These are phyloP conservation scores for Gnathonemus longibarbis DNA, from an alignment of 2,113 vertebrate genomes.

Conservation along the genomic window DNA sequence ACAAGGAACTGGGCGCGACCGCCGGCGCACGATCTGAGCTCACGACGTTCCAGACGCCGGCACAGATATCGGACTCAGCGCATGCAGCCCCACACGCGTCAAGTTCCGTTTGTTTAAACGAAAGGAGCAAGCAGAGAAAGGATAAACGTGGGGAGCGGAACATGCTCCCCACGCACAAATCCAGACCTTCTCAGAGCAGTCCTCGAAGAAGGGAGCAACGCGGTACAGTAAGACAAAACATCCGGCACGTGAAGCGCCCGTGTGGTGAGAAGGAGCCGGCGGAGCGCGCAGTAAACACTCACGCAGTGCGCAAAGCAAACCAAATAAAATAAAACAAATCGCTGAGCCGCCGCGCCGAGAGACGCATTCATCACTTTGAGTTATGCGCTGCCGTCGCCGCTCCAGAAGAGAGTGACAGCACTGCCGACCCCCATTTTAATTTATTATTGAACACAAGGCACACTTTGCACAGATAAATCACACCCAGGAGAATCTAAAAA, in stretches of 20 bases:
- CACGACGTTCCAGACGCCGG: neutral
- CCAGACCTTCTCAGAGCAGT: neutral
- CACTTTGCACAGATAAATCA: constrained; percentile 11
- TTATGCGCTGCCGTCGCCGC: neutral
- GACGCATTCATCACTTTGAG: constrained; percentile 6
- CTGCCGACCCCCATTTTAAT: neutral
- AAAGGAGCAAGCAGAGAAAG: neutral
- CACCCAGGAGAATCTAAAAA: constrained; percentile 17
- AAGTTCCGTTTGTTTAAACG: neutral
- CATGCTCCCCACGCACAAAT: neutral
- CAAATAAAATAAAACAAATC: neutral
- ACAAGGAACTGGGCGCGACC: neutral
- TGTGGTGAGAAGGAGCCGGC: neutral
- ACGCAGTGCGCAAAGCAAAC: neutral
- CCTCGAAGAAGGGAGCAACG: neutral
- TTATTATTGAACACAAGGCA: constrained; percentile 15
- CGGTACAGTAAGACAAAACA: neutral
- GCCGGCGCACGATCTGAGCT: neutral
- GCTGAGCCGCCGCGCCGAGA: neutral
- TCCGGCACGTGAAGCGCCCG: neutral
- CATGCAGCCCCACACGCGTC: neutral
- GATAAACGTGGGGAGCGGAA: neutral
- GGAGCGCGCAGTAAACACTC: neutral
- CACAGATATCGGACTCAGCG: neutral
- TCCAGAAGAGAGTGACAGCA: neutral